phyloP scores from a whole-genome alignment of 2,888 invertebrate species.

The Prosapia bicincta region DNA sequence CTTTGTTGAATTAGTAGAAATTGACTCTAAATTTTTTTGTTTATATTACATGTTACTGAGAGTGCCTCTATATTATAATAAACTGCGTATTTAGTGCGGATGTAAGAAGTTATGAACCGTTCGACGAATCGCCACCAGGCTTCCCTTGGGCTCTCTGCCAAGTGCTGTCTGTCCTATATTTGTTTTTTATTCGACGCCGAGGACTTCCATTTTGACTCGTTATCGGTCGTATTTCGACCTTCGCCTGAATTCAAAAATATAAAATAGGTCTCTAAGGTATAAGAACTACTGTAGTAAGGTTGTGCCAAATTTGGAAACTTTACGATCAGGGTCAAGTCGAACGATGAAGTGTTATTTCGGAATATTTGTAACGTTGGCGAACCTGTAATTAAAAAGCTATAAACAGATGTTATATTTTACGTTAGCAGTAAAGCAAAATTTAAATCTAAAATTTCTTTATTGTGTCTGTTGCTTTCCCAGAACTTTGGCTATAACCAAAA shows the following conservation, averaged over 20 bases:
- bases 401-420: neutral
- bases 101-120: neutral
- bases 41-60: too few species aligned
- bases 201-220: neutral
- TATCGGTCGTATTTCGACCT: neutral
- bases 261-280: neutral
- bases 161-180: neutral
- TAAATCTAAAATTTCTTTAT: too few species aligned
- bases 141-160: neutral
- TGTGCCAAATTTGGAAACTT: neutral
- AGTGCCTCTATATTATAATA: too few species aligned
- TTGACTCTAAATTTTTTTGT: too few species aligned
- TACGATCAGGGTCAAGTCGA: neutral
- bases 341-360: too few species aligned
- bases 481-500: too few species aligned
- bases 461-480: too few species aligned
- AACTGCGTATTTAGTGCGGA: too few species aligned
- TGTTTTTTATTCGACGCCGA: neutral
- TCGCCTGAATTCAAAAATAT: neutral
- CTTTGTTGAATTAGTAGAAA: too few species aligned
- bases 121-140: neutral
- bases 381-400: neutral
- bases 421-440: too few species aligned
- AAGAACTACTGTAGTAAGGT: neutral
- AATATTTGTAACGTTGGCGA: neutral